A percentile compares a stretch with the other conserved stretches of the same genome.
phyloP scores from a whole-genome alignment of 2,797 vertebrate species.

The Hemibagrus guttatus region DNA sequence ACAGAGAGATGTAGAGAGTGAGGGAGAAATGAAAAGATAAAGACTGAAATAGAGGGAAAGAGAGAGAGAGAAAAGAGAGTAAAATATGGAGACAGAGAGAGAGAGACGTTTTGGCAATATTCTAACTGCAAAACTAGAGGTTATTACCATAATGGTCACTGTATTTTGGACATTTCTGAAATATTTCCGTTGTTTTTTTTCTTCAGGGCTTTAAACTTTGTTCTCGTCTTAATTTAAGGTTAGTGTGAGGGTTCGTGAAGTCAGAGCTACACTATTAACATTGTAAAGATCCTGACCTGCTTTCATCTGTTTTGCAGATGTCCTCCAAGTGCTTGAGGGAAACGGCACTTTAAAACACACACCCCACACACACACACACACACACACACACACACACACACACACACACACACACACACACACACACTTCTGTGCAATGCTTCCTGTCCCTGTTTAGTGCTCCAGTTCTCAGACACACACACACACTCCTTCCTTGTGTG shows the following conservation, averaged over 20 bases:
- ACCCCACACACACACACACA: not conserved
- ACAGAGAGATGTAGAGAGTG: not conserved
- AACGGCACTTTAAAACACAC: slow-evolving; percentile 36
- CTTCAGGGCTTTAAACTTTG: not conserved
- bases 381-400: slow-evolving; percentile 30
- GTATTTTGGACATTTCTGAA: not conserved
- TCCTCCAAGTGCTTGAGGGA: slow-evolving; percentile 44
- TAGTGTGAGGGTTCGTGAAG: not conserved
- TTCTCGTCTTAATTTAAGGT: not conserved
- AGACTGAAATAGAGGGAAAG: not conserved
- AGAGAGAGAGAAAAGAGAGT: not conserved
- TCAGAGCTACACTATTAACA: not conserved
- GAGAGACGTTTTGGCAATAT: not conserved
- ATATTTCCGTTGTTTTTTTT: not conserved
- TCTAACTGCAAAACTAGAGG: not conserved
- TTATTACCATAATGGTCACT: not conserved
- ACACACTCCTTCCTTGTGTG: slow-evolving; percentile 17
- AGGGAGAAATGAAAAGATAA: not conserved
- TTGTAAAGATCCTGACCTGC: slow-evolving; percentile 31
- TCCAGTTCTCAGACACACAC: slow-evolving; percentile 24
- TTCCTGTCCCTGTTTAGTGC: slow-evolving; percentile 23
- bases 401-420: slow-evolving; percentile 29
- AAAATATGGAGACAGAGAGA: not conserved
- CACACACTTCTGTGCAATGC: slow-evolving; percentile 14
- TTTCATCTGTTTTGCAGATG: slow-evolving; percentile 52